Evolutionary conservation across 2,113 vertebrate genomes (phyloP), one percentile per base, ranked within the genome.

Genomic region (Tiliqua scincoides): DNA sequence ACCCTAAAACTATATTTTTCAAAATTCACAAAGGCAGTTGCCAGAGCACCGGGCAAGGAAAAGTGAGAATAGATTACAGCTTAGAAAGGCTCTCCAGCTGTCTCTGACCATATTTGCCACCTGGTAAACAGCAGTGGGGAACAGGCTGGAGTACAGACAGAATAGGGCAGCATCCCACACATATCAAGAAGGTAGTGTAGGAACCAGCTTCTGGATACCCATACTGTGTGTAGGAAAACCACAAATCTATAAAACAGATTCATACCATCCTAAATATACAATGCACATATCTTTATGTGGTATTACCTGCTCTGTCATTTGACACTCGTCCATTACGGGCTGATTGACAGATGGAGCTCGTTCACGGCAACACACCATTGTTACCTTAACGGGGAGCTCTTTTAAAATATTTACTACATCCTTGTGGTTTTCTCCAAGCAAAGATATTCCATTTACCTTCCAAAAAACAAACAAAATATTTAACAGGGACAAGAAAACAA

Each of bases 351-450:
- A 86, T 1, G 95, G 93, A 88, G 95, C 96, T 76, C 97, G 93
- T 0, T 96, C 97, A 81, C 98, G 97, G 85, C 98, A 99, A 94
- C 98, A 99, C 0, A 97, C 97, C 98, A 99, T 97, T 85, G 95
- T 97, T 30, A 99, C 99, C 25, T 91, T 95, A 85, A 99, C 74
- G 2, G 99, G 98, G 63, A 99, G 95, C 79, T 99, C 98, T 95
- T 98, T 99, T 91, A 99, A 95, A 94, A 99, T 98, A 89, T 92
- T 97, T 43, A 99, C 97, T 8, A 99, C 99, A 92, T 99, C 98
- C 90, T 98, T 98, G 91, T 99, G 98, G 84, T 95, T 98, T 95
- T 99, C 96, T 57, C 98, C 98, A 92, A 99, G 98, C 21, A 99
- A 95, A 82, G 97, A 96, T 88, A 98, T 97, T 30, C 98, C 97